Percentiles rank a stretch among this genome's conserved stretches.
Evolutionary conservation across 2,113 vertebrate genomes (phyloP).

Genomic region (Oophaga pumilio): DNA sequence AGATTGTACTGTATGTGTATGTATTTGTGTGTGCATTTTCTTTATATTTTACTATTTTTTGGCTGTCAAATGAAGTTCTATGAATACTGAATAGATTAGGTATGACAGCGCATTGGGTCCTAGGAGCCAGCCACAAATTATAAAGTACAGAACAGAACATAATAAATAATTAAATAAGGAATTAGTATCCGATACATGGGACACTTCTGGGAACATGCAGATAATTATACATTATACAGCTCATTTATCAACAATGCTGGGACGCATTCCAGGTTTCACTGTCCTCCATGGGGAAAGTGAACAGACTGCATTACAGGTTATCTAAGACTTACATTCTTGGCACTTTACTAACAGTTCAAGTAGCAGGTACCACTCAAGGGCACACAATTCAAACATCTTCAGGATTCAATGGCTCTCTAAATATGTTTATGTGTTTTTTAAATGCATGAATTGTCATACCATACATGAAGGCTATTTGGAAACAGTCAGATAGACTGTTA

Average conservation of each 20-base stretch:
- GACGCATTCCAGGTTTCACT: slow-evolving; percentile 25
- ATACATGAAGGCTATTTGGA: too few species aligned
- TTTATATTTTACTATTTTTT: not conserved
- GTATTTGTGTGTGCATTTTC: not conserved
- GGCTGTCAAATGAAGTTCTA: not conserved
- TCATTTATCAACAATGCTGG: slow-evolving; percentile 43
- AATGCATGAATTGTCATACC: not conserved
- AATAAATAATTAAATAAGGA: slow-evolving; percentile 39
- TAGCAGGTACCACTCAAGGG: not conserved
- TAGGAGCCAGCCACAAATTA: not conserved
- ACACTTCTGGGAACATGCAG: slow-evolving; percentile 31
- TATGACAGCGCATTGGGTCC: not conserved
- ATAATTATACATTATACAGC: slow-evolving; percentile 44
- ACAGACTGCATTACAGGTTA: slow-evolving; percentile 19
- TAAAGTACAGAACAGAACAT: slow-evolving; percentile 1
- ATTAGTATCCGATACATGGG: slow-evolving; percentile 25
- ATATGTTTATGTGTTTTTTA: not conserved
- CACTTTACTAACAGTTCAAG: not conserved
- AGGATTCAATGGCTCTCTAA: not conserved
- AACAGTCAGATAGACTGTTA: too few species aligned
- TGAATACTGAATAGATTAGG: not conserved
- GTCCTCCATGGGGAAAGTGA: slow-evolving; percentile 19
- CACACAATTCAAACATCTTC: not conserved
- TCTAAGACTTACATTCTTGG: slow-evolving; percentile 12
- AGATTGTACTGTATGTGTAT: not conserved